Evolutionary conservation across 2,888 invertebrate genomes (phyloP), one percentile per base, ranked within the genome.

Genomic region (Hirtodrosophila histrioides): DNA sequence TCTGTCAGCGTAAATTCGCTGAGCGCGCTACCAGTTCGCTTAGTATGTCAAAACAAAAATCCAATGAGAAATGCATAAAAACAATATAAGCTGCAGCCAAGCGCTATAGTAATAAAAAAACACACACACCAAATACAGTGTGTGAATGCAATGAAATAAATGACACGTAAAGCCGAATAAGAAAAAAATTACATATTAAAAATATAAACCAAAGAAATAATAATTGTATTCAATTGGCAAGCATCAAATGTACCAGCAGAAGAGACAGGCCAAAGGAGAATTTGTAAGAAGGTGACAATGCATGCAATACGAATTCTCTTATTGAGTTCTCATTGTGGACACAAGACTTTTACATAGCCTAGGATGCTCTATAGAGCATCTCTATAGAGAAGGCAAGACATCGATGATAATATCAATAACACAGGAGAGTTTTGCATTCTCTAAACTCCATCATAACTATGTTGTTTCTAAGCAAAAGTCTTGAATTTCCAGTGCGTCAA

Each of bases 21-120:
- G 46, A 41, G 17, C 10, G 4, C 35, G 31, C 39, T 29, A 41
- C 9, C 27, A 45, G 23, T 64, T 53, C 36, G 61, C 17, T 74
- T 74, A 74, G 69, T 83, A 71, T 70, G 76, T 49, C 80, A 86
- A 76, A 64, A 62, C 53, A 36, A n/a, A 76, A 72, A 60, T 39
- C 41, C 55, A 66, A 60, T 53, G 41, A 55, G 45, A 43, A 57
- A 43, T 50, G 36, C 33, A 57, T 37, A 60, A 35, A 57, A 60
- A 43, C 41, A 27, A 58, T 36, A 12, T 9, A 40, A 50, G 61
- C 35, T 35, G 49, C 75, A 58, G 36, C 11, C 56, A 37, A 41
- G 40, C 45, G 46, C 23, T 12, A 27, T 51, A 48, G 36, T 48
- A 72, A 41, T n/a, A 45, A 61, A 31, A 8, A 40, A 7, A 40